Conservation (phyloP, 1,140 invertebrate species). For the Leptinotarsa lineolata region DNA sequence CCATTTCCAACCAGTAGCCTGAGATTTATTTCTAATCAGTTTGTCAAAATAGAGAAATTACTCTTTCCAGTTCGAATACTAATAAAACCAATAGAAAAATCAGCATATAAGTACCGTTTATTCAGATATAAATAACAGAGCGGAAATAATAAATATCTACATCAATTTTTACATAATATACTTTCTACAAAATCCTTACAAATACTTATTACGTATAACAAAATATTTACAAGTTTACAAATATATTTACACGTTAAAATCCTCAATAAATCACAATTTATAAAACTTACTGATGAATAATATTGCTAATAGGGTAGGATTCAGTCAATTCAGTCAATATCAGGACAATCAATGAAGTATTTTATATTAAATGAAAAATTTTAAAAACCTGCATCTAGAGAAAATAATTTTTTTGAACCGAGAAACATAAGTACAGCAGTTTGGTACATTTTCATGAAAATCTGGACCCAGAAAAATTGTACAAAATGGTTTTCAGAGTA, state of each 20-base stretch:
- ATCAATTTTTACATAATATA: slow-evolving; percentile 38
- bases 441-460: too few relatives aligned
- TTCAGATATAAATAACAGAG: slow-evolving; percentile 41
- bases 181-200: slow-evolving; percentile 37
- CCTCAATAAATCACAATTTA: slow-evolving; percentile 23
- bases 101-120: slow-evolving; percentile 38
- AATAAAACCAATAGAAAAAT: neutral
- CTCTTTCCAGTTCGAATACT: neutral
- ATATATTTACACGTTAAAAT: slow-evolving; percentile 22
- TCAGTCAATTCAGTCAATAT: slow-evolving; percentile 29
- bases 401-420: neutral
- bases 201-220: slow-evolving; percentile 38
- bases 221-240: slow-evolving; percentile 40
- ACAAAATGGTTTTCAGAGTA: too few relatives aligned
- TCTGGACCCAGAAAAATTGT: too few relatives aligned
- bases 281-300: slow-evolving; percentile 20
- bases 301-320: slow-evolving; percentile 29
- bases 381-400: neutral
- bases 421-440: too few relatives aligned
- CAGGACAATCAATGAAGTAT: neutral
- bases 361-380: neutral
- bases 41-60: neutral
- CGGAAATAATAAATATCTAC: slow-evolving; percentile 42
- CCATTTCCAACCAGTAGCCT: too few relatives aligned
- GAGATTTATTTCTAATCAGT: too few relatives aligned